Evolutionary conservation across 2,888 invertebrate genomes (phyloP).

Genomic region (Polyommatus iphigenia): DNA sequence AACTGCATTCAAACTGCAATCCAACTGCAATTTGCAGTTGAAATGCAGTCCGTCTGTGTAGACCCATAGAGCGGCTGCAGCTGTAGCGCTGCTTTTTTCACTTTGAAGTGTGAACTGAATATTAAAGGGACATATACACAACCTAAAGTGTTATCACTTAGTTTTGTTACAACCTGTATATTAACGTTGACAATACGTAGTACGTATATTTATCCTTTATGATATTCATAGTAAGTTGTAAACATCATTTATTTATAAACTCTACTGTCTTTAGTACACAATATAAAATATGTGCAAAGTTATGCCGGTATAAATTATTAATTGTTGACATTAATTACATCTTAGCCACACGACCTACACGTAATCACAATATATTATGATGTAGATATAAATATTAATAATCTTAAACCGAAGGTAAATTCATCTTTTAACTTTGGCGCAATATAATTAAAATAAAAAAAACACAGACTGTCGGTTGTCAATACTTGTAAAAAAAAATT

Average conservation of each 20-base stretch:
- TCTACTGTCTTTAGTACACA: background rate
- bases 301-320: conserved; percentile 26
- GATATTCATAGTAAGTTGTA: conserved; percentile 1
- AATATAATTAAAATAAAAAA: background rate
- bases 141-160: too few relatives aligned
- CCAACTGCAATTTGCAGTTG: too few relatives aligned
- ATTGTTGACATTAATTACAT: conserved; percentile 27
- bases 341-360: conserved; percentile 22
- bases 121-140: too few relatives aligned
- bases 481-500: too few relatives aligned
- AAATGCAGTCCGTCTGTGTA: too few relatives aligned
- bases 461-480: too few relatives aligned
- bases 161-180: too few relatives aligned
- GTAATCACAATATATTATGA: background rate
- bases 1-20: too few relatives aligned
- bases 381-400: background rate
- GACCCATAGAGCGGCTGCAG: too few relatives aligned
- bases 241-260: background rate
- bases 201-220: background rate
- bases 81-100: too few relatives aligned
- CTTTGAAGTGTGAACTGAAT: too few relatives aligned
- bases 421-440: background rate
- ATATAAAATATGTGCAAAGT: conserved; percentile 23
- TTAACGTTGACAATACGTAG: too few relatives aligned
- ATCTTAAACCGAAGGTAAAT: background rate